These are phyloP conservation scores for Tinea trinotella DNA, from an alignment of 2,888 invertebrate genomes.

Conservation along the genomic window DNA sequence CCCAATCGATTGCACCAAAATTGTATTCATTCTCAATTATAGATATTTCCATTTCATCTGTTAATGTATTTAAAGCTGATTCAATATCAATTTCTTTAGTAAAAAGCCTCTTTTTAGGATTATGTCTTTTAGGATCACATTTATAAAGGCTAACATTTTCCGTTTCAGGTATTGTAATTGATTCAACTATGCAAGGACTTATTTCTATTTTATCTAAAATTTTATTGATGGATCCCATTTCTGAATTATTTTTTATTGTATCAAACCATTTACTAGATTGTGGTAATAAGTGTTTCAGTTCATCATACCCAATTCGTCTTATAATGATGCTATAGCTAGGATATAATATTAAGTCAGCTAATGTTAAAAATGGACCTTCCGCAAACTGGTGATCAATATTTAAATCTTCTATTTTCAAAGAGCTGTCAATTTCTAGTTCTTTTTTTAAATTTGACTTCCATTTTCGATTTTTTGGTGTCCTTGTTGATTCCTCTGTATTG, in stretches of 20 bases:
- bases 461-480: conserved; percentile 54
- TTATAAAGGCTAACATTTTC: conserved; percentile 81
- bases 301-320: conserved; percentile 43
- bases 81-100: conserved; percentile 85
- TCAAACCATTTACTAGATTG: conserved; percentile 76
- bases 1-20: conserved; percentile 74
- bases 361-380: conserved; percentile 85
- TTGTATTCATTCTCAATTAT: conserved; percentile 38
- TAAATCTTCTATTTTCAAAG: conserved; percentile 61
- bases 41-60: conserved; percentile 54
- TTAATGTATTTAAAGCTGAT: conserved; percentile 60
- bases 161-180: conserved; percentile 43
- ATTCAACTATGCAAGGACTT: background rate
- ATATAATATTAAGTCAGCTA: conserved; percentile 87
- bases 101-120: conserved; percentile 79
- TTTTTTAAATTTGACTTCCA: conserved; percentile 58
- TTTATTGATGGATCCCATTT: conserved; percentile 27
- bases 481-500: conserved; percentile 28
- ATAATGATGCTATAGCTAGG: conserved; percentile 78
- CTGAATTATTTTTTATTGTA: conserved; percentile 36
- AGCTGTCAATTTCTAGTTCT: conserved; percentile 48
- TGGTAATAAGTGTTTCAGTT: conserved; percentile 66
- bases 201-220: conserved; percentile 28
- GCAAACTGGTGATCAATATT: conserved; percentile 80
- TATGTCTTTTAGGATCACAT: conserved; percentile 83